A percentile compares a stretch with the other conserved stretches of the same genome.
Evolutionary conservation across 53 echinoderm and acorn worm species (phyloP).

Genomic region (Hippasteria phrygiana): DNA sequence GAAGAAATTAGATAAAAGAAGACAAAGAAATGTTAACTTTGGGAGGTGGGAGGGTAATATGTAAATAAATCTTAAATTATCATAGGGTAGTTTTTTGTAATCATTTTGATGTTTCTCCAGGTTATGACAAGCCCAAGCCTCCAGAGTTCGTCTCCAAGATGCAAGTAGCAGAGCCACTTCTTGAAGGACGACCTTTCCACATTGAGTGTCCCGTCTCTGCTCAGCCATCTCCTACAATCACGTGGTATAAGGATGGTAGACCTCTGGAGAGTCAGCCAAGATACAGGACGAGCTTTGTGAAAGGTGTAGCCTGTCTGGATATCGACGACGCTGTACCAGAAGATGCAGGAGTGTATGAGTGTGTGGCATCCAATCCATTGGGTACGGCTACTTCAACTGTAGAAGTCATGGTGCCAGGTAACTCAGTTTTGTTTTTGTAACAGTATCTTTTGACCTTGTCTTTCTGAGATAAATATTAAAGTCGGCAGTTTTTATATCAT

Average conservation of each 20-base stretch:
- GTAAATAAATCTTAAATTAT: neutral
- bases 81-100: neutral
- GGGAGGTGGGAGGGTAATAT: too few species aligned
- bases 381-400: constrained; percentile 78
- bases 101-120: neutral
- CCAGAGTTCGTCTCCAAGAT: constrained; percentile 69
- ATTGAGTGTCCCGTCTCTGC: constrained; percentile 73
- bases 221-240: constrained; percentile 62
- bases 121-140: constrained; percentile 44
- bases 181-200: constrained; percentile 64
- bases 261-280: constrained; percentile 35
- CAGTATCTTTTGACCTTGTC: too few species aligned
- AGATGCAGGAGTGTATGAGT: constrained; percentile 82
- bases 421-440: too few species aligned
- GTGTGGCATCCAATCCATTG: constrained; percentile 79
- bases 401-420: constrained; percentile 89
- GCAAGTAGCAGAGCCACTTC: constrained; percentile 58
- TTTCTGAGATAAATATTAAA: too few species aligned
- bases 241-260: constrained; percentile 87
- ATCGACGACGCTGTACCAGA: constrained; percentile 69
- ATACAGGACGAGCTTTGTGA: constrained; percentile 64
- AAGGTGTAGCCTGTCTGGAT: constrained; percentile 73
- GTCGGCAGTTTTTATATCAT: neutral
- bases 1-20: too few species aligned
- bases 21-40: too few species aligned